Evolutionary conservation across 2,888 invertebrate species (phyloP).

Genomic region (Eupeodes latifasciatus): DNA sequence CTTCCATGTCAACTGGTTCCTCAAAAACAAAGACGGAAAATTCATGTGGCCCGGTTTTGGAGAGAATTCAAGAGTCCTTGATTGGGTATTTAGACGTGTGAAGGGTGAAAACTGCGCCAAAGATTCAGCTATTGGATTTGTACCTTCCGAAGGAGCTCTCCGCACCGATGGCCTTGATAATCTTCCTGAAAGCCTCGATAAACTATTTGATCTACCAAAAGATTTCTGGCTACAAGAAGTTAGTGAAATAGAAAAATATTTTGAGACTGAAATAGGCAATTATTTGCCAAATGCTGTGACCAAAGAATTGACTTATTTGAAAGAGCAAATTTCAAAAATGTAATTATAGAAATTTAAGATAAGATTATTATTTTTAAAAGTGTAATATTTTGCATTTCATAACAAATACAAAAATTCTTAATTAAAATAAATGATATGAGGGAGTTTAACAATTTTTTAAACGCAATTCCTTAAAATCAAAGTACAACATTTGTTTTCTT

Average conservation of each 20-base stretch:
- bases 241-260: slow-evolving; percentile 92
- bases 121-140: slow-evolving; percentile 90
- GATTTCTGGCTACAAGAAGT: slow-evolving; percentile 96
- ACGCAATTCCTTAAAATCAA: no score
- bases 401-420: no score
- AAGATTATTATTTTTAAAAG: slow-evolving; percentile 84
- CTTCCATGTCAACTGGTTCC: slow-evolving; percentile 99
- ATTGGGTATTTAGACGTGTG: slow-evolving; percentile 96
- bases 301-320: slow-evolving; percentile 88
- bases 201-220: slow-evolving; percentile 93
- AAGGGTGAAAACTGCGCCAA: slow-evolving; percentile 90
- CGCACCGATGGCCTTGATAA: slow-evolving; percentile 88
- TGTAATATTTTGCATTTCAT: slow-evolving; percentile 82
- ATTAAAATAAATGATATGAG: no score
- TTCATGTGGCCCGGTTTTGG: slow-evolving; percentile 99
- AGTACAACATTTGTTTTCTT: not conserved
- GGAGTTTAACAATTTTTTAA: no score
- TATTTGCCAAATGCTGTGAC: slow-evolving; percentile 92
- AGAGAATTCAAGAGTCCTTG: slow-evolving; percentile 97
- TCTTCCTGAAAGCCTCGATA: slow-evolving; percentile 88
- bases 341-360: slow-evolving; percentile 84
- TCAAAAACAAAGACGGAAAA: slow-evolving; percentile 92
- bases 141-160: slow-evolving; percentile 88
- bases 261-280: slow-evolving; percentile 94
- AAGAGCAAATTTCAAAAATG: slow-evolving; percentile 81